phyloP scores from a whole-genome alignment of 2,113 vertebrate species.

The Lota lota region DNA sequence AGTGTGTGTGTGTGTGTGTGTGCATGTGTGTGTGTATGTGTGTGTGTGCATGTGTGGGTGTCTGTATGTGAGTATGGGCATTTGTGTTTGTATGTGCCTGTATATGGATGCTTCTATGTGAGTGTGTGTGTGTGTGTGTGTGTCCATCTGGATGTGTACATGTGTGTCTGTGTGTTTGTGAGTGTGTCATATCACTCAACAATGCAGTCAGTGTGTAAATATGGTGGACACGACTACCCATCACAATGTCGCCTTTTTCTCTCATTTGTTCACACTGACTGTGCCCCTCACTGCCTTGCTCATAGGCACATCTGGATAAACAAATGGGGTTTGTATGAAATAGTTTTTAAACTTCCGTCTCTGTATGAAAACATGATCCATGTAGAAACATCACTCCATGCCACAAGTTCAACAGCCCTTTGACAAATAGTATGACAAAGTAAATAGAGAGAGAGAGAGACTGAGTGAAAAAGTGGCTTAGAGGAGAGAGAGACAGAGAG shows the following conservation, averaged over 20 bases:
- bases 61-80: background rate
- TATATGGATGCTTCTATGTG: no score
- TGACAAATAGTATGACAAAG: background rate
- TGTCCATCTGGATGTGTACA: background rate
- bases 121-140: background rate
- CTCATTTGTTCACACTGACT: no score
- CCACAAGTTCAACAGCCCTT: no score
- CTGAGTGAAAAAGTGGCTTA: background rate
- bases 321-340: no score
- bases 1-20: background rate
- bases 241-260: no score
- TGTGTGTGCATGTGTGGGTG: background rate
- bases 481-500: background rate
- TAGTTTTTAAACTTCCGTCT: no score
- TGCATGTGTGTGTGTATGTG: background rate
- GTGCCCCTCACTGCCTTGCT: no score
- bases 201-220: no score
- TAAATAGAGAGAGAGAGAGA: background rate
- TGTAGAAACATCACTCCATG: background rate
- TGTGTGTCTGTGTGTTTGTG: slow-evolving; percentile 1
- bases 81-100: background rate
- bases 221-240: no score
- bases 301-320: no score
- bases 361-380: no score
- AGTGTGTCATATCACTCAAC: no score